Percentiles rank a stretch among this genome's conserved stretches.
Conservation (phyloP, 1,140 invertebrate genomes). For the Ruditapes philippinarum region DNA sequence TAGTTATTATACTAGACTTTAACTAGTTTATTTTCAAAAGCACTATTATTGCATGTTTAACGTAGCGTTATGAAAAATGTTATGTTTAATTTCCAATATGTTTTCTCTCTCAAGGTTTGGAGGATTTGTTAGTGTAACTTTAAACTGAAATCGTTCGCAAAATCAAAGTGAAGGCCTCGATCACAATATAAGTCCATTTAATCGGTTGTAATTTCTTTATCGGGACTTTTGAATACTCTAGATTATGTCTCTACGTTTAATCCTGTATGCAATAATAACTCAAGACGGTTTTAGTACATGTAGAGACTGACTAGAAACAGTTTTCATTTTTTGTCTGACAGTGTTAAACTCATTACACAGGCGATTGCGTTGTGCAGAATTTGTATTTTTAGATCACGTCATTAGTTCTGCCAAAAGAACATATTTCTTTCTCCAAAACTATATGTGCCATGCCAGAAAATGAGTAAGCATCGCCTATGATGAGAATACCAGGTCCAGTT, state of each 20-base stretch:
- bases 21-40: constrained; percentile 16
- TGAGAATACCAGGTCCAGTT: neutral
- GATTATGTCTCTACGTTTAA: neutral
- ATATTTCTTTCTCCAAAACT: constrained; percentile 14
- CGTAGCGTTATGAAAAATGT: neutral
- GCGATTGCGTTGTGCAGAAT: neutral
- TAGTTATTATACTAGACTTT: neutral
- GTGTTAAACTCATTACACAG: constrained; percentile 30
- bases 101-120: neutral
- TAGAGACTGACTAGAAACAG: neutral
- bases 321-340: neutral
- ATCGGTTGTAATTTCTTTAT: no score
- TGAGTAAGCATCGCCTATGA: neutral
- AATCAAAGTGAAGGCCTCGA: neutral
- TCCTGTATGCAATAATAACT: neutral
- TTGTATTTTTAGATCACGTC: constrained; percentile 47
- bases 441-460: neutral
- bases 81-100: neutral
- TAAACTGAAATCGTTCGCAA: neutral
- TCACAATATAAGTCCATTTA: neutral
- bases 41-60: neutral
- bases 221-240: no score
- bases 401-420: constrained; percentile 49
- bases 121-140: constrained; percentile 1
- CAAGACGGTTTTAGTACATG: neutral